Conservation (phyloP, 2,113 vertebrate genomes). For the Thalassarche chlororhynchos region DNA sequence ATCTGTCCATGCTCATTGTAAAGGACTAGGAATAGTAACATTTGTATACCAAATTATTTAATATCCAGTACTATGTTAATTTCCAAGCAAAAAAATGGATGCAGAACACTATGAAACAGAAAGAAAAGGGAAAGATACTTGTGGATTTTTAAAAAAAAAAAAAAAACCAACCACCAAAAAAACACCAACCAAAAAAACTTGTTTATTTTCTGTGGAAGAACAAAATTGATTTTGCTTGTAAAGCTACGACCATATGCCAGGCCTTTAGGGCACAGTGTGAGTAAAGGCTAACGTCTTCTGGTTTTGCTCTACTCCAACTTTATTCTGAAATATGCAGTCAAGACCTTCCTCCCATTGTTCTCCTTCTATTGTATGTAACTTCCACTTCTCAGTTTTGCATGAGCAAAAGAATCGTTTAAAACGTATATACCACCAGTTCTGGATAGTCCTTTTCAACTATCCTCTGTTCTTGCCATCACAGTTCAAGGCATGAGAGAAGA, state of each 20-base stretch:
- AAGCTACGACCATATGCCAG: constrained; percentile 8
- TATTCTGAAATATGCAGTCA: constrained; percentile 23
- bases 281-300: constrained; percentile 27
- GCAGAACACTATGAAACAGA: not conserved
- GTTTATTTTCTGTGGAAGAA: constrained; percentile 41
- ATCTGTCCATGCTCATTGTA: not conserved
- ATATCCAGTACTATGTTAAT: not conserved
- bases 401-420: not conserved
- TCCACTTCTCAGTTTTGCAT: not conserved
- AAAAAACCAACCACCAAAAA: not conserved
- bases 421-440: not conserved
- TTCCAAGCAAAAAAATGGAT: not conserved
- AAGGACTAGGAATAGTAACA: not conserved
- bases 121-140: not conserved
- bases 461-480: not conserved
- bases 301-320: constrained; percentile 28
- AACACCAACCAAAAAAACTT: not conserved
- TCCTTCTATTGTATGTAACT: not conserved
- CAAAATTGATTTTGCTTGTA: constrained; percentile 27
- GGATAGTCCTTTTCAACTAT: not conserved
- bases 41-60: not conserved
- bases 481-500: not conserved
- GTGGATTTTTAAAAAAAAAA: not conserved
- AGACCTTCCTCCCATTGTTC: constrained; percentile 33
- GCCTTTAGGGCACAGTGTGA: constrained; percentile 31